Conservation (phyloP, 2,113 vertebrate species). For the Bungarus multicinctus region DNA sequence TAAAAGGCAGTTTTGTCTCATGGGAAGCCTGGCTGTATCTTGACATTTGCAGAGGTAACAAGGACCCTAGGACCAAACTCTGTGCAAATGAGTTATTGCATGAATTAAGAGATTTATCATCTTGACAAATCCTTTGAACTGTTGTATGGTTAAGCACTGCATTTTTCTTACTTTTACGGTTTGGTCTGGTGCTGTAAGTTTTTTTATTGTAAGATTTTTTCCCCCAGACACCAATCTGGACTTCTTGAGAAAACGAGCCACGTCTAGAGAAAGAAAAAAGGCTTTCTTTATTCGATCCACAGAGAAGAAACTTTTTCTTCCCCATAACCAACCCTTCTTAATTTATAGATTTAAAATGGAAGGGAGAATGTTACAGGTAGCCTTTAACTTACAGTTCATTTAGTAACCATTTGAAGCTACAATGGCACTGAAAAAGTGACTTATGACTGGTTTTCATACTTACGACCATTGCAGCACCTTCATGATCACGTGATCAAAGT, state of each 20-base stretch:
- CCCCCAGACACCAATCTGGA: neutral
- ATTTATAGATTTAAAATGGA: neutral
- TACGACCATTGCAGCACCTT: neutral
- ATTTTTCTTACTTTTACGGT: neutral
- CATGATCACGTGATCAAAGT: neutral
- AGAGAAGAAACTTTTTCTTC: neutral
- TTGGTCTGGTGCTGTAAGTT: neutral
- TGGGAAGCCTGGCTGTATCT: neutral
- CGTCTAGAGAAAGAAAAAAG: neutral
- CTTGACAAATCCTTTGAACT: neutral
- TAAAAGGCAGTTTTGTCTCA: neutral
- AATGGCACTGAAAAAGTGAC: neutral
- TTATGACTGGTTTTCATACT: neutral
- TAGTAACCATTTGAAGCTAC: neutral
- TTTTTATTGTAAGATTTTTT: neutral
- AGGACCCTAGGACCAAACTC: neutral
- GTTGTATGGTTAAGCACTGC: neutral
- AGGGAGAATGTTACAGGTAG: neutral
- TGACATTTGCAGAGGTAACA: neutral
- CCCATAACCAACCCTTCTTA: neutral
- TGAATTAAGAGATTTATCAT: neutral
- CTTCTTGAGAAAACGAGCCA: neutral
- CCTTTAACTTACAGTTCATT: neutral
- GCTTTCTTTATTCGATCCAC: neutral
- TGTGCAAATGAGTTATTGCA: neutral